Base-by-base conservation (phyloP, 2,888 invertebrate genomes). In the Odontothrips loti region DNA sequence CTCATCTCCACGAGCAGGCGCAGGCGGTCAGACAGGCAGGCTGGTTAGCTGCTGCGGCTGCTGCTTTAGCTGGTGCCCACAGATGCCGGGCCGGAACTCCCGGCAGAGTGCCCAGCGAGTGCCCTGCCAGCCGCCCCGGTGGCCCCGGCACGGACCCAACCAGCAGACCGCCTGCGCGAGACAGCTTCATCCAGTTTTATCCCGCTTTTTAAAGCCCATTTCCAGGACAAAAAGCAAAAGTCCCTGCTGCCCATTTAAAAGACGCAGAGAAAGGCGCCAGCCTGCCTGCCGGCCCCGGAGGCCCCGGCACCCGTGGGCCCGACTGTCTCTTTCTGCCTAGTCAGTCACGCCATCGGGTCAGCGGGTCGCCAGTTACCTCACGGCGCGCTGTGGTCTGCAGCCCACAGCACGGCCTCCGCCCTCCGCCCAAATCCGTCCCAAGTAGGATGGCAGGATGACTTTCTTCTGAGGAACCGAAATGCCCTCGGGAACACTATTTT, bases 331-430 rank as follows among this genome's bases (percentile, higher is more conserved):
- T 43, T n/a, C 58, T 17, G 58, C 58, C 34, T 6, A 58, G 58
- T 58, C 34, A 58, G 58, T 58, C 58, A 58, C 58, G 58, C 58
- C 58, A 58, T 43, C 58, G 58, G 58, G 58, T 58, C 58, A 58
- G 58, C 58, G 58, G 58, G 58, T 58, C 58, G n/a, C 58, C 58
- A 58, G 58, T 58, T 8, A 58, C 58, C 58, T 58, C 58, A 58
- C 58, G 58, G 58, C 58, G 58, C 58, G 20, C 17, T 12, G 51
- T 10, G 51, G 51, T 51, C 51, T 20, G 34, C 3, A 43, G 34
- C 34, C 34, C 34, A 6, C 34, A 6, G 34, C 34, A 43, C 34
- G 3, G 34, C 34, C 34, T 2, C 34, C 3, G 34, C 34, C 34
- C 34, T 6, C 34, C 34, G 34, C 6, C 34, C 34, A 43, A 43